Conservation (phyloP, 2,113 vertebrate species). For the Raja brachyura region DNA sequence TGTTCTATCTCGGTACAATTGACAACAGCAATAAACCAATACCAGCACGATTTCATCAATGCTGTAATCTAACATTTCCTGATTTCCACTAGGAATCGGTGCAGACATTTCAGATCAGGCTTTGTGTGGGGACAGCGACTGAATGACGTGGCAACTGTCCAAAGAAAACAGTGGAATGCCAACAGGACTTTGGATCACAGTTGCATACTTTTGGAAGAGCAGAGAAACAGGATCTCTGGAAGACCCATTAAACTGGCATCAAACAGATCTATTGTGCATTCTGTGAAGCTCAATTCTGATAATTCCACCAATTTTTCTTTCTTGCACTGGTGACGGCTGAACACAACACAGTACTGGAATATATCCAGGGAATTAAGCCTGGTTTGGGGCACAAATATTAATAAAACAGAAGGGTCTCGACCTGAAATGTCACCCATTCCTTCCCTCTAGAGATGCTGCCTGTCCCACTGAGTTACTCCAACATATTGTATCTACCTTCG, state of each 20-base stretch:
- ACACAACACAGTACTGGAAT: neutral
- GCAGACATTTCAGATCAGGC: neutral
- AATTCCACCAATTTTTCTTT: neutral
- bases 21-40: too few relatives aligned
- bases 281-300: neutral
- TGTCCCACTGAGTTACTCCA: too few relatives aligned
- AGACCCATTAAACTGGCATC: conserved; percentile 29
- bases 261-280: neutral
- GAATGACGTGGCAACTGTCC: neutral
- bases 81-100: neutral
- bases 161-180: neutral
- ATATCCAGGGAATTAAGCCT: neutral
- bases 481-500: too few relatives aligned
- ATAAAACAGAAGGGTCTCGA: too few relatives aligned
- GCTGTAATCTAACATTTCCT: neutral
- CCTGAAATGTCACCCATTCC: too few relatives aligned
- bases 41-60: too few relatives aligned
- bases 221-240: conserved; percentile 18
- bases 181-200: conserved; percentile 1
- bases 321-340: neutral
- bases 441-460: too few relatives aligned
- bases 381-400: neutral
- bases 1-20: too few relatives aligned
- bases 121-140: neutral
- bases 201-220: neutral